These are phyloP conservation scores for Amphilophus citrinellus DNA, from an alignment of 2,113 vertebrate genomes.

Conservation along the genomic window DNA sequence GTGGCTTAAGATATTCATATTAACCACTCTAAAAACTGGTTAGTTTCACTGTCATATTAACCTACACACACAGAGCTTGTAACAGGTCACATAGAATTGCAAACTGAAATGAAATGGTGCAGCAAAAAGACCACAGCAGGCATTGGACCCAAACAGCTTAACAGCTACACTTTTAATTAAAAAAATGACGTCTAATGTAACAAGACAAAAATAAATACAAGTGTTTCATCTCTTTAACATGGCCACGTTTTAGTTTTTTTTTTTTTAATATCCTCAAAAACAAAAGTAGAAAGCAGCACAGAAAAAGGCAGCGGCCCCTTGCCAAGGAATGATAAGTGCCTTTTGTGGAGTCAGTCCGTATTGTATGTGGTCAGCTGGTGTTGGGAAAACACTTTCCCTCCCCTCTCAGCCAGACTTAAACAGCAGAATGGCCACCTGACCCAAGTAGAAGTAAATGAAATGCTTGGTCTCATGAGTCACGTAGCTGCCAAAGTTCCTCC, in stretches of 20 bases:
- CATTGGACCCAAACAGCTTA: conserved; percentile 59
- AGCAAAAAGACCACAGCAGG: conserved; percentile 45
- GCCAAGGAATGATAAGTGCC: conserved; percentile 84
- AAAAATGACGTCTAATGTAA: conserved; percentile 78
- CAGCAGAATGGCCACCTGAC: conserved; percentile 97
- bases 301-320: conserved; percentile 85
- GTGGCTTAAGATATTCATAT: neutral
- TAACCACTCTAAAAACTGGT: neutral
- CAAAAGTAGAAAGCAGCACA: conserved; percentile 84
- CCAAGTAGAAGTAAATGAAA: conserved; percentile 99
- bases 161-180: conserved; percentile 78
- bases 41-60: no score
- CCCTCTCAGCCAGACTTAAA: conserved; percentile 93
- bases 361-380: conserved; percentile 64
- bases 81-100: no score
- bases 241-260: conserved; percentile 46
- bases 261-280: conserved; percentile 64
- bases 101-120: neutral
- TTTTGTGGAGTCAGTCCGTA: conserved; percentile 80
- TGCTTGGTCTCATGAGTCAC: conserved; percentile 99
- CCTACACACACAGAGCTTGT: no score
- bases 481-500: conserved; percentile 98
- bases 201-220: conserved; percentile 85
- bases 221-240: conserved; percentile 77
- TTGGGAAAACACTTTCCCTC: conserved; percentile 30